phyloP scores from a whole-genome alignment of 2,888 invertebrate species.

The Parnassius orleans region DNA sequence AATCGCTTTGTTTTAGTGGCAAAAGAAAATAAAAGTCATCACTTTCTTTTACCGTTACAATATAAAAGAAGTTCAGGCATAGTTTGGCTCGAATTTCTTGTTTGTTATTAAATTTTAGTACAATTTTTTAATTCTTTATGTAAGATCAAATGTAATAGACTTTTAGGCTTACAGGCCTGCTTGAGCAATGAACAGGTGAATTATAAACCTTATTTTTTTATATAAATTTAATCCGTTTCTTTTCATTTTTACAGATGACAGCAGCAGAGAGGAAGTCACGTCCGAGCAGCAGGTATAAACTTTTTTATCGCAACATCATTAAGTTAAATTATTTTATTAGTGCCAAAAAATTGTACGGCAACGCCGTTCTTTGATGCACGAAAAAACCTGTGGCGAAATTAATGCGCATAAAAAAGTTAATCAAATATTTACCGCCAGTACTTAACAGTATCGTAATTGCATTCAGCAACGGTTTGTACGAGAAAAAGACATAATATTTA shows the following conservation, averaged over 20 bases:
- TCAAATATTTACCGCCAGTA: conserved; percentile 1
- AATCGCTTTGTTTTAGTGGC: conserved; percentile 10
- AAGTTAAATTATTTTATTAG: conserved; percentile 24
- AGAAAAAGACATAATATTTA: too few species aligned
- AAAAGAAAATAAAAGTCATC: not conserved
- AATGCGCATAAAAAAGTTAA: conserved; percentile 3
- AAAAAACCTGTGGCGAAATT: not conserved
- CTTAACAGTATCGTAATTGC: not conserved
- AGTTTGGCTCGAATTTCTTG: too few species aligned
- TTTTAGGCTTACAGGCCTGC: too few species aligned
- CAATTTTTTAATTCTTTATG: too few species aligned
- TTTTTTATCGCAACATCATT: conserved; percentile 24
- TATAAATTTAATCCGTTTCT: conserved; percentile 28
- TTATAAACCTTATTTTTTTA: not conserved
- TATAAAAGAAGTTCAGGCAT: too few species aligned
- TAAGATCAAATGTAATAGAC: too few species aligned
- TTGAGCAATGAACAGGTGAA: too few species aligned
- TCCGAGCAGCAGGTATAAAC: conserved; percentile 70
- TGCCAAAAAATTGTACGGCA: conserved; percentile 5
- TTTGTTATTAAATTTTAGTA: too few species aligned
- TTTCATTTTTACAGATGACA: conserved; percentile 71
- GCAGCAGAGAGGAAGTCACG: conserved; percentile 68
- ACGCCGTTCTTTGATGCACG: conserved; percentile 9
- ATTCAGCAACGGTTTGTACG: not conserved
- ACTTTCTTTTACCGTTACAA: not conserved